Conservation (phyloP, 2,888 invertebrate genomes). For the Aphelenchoides bicaudatus region DNA sequence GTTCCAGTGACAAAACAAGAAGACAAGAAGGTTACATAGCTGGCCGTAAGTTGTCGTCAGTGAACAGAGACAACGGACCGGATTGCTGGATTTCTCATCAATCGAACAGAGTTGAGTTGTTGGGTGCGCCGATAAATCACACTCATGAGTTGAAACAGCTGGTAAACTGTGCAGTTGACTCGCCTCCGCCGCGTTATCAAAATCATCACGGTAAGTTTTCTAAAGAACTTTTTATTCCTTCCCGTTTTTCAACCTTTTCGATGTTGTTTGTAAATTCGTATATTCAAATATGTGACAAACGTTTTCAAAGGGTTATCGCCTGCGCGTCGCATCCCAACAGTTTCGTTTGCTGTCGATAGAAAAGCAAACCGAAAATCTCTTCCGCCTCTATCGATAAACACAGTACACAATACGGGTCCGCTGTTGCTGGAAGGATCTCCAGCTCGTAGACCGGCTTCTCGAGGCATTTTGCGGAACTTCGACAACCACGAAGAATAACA, state of each 20-base stretch:
- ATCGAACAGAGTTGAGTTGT: conserved; percentile 17
- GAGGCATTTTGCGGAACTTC: conserved; percentile 9
- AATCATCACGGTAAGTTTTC: conserved; percentile 46
- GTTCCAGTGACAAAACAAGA: background rate
- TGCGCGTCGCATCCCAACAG: conserved; percentile 17
- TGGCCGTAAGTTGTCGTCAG: conserved; percentile 32
- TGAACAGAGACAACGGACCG: background rate
- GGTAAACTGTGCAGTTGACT: conserved; percentile 29
- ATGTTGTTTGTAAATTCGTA: too few relatives aligned
- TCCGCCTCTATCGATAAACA: conserved; percentile 26
- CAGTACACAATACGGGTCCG: background rate
- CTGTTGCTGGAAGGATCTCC: too few relatives aligned
- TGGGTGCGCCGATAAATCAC: background rate
- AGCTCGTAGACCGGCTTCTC: background rate
- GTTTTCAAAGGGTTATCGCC: too few relatives aligned
- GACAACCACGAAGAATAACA: conserved; percentile 1
- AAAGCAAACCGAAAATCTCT: conserved; percentile 35
- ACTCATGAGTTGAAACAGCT: conserved; percentile 14
- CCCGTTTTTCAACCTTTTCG: conserved; percentile 2
- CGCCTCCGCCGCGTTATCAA: conserved; percentile 54
- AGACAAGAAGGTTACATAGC: conserved; percentile 31
- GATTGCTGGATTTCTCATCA: conserved; percentile 19
- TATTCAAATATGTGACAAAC: conserved; percentile 10
- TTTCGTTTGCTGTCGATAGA: conserved; percentile 20
- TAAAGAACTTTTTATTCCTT: conserved; percentile 14